These are phyloP conservation scores for Eulithis prunata DNA, from an alignment of 2,888 invertebrate genomes.

Conservation along the genomic window DNA sequence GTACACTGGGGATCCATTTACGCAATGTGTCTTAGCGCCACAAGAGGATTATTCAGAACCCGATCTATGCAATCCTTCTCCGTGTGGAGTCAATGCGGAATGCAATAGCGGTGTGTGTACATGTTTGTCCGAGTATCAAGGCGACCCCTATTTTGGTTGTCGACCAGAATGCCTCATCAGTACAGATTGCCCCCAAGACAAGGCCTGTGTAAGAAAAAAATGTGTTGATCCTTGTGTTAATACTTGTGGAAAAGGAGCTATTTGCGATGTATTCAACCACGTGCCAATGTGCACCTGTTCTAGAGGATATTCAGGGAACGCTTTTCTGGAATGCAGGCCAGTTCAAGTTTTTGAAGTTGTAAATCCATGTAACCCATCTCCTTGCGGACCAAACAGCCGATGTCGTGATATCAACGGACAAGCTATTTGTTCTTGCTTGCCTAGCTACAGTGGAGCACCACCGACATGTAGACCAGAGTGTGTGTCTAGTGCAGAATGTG, in stretches of 20 bases:
- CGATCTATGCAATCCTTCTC: slow-evolving; percentile 87
- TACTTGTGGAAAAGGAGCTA: slow-evolving; percentile 89
- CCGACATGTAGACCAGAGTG: slow-evolving; percentile 90
- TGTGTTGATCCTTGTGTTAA: slow-evolving; percentile 91
- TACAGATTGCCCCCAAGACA: slow-evolving; percentile 88
- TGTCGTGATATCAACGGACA: slow-evolving; percentile 87
- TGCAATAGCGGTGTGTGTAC: slow-evolving; percentile 88
- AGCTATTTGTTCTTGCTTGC: slow-evolving; percentile 88
- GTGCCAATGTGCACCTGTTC: slow-evolving; percentile 85
- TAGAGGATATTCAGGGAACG: slow-evolving; percentile 87
- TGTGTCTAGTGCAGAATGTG: slow-evolving; percentile 87
- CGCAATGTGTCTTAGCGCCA: slow-evolving; percentile 66
- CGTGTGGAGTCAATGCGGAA: slow-evolving; percentile 89
- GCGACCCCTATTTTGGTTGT: slow-evolving; percentile 91
- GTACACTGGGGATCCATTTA: slow-evolving; percentile 86
- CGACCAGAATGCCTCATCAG: slow-evolving; percentile 92
- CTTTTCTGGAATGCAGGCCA: slow-evolving; percentile 86
- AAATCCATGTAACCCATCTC: slow-evolving; percentile 88
- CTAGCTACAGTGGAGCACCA: slow-evolving; percentile 88
- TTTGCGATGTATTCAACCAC: slow-evolving; percentile 88
- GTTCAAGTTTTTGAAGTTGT: slow-evolving; percentile 62
- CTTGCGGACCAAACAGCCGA: slow-evolving; percentile 89
- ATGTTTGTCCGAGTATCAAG: slow-evolving; percentile 89
- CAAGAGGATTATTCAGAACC: slow-evolving; percentile 62
- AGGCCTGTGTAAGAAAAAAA: slow-evolving; percentile 89